A percentile compares a stretch with the other conserved stretches of the same genome.
phyloP scores from a whole-genome alignment of 2,888 invertebrate genomes.

The Dynastes hyllus region DNA sequence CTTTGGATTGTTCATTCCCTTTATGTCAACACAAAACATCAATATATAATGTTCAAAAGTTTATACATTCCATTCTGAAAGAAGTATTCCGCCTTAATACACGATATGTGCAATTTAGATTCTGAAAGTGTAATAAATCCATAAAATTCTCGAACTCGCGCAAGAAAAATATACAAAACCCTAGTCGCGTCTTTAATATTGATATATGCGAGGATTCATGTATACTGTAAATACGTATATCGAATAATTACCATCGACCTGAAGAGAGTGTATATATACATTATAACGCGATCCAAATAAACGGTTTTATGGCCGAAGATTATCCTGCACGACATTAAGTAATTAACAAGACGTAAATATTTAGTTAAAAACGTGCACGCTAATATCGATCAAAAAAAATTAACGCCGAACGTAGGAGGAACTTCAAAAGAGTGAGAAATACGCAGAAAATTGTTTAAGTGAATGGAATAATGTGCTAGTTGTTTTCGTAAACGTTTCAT shows the following conservation, averaged over 20 bases:
- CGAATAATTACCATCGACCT: constrained; percentile 16
- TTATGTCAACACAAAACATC: not conserved
- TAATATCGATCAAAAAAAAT: constrained; percentile 22
- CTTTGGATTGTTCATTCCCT: too few species aligned
- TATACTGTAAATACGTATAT: not conserved
- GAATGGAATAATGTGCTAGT: not conserved
- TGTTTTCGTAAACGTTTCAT: not conserved
- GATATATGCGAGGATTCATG: not conserved
- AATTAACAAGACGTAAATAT: constrained; percentile 35
- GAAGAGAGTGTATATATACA: not conserved
- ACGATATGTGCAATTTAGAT: constrained; percentile 26
- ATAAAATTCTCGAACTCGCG: constrained; percentile 7
- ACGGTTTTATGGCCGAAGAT: constrained; percentile 28
- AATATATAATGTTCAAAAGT: constrained; percentile 22
- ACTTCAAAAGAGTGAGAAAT: not conserved
- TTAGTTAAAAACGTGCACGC: constrained; percentile 1
- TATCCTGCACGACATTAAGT: constrained; percentile 37
- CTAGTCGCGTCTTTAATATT: constrained; percentile 2
- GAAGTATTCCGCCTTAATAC: constrained; percentile 25
- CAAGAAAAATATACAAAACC: constrained; percentile 25
- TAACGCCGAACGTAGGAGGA: too few species aligned
- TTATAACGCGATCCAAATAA: constrained; percentile 21
- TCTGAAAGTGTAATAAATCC: constrained; percentile 25
- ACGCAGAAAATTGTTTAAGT: not conserved
- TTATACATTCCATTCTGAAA: constrained; percentile 22